Percentiles rank a stretch among this genome's conserved stretches.
Evolutionary conservation across 2,797 vertebrate genomes (phyloP).

Genomic region (Heteromormyrus szaboi): DNA sequence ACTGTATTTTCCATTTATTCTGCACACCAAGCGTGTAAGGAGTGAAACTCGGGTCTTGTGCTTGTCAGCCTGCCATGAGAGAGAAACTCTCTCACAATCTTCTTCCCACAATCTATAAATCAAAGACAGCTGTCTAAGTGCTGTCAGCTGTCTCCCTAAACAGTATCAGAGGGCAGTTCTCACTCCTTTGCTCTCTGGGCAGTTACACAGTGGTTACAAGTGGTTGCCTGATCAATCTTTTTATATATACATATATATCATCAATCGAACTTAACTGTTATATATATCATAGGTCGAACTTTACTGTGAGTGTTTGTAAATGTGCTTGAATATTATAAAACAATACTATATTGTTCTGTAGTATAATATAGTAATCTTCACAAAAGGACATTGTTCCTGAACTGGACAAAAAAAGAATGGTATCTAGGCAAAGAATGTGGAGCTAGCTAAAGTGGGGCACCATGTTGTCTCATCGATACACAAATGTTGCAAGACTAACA

Average conservation of each 20-base stretch:
- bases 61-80: neutral
- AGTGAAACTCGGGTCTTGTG: neutral
- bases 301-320: neutral
- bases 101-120: neutral
- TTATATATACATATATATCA: neutral
- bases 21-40: neutral
- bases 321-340: neutral
- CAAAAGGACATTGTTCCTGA: neutral
- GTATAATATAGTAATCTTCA: neutral
- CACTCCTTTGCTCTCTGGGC: neutral
- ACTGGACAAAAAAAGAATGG: neutral
- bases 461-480: too few relatives aligned
- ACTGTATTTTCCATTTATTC: neutral
- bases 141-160: neutral
- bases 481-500: too few relatives aligned
- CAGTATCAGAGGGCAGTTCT: neutral
- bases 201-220: neutral
- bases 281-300: neutral
- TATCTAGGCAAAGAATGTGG: too few relatives aligned
- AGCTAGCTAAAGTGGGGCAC: too few relatives aligned
- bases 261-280: neutral
- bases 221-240: neutral
- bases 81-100: neutral
- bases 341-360: neutral
- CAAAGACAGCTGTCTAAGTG: neutral